Evolutionary conservation across 2,888 invertebrate species (phyloP), one percentile per base, ranked within the genome.

Genomic region (Frankliniella intonsa): DNA sequence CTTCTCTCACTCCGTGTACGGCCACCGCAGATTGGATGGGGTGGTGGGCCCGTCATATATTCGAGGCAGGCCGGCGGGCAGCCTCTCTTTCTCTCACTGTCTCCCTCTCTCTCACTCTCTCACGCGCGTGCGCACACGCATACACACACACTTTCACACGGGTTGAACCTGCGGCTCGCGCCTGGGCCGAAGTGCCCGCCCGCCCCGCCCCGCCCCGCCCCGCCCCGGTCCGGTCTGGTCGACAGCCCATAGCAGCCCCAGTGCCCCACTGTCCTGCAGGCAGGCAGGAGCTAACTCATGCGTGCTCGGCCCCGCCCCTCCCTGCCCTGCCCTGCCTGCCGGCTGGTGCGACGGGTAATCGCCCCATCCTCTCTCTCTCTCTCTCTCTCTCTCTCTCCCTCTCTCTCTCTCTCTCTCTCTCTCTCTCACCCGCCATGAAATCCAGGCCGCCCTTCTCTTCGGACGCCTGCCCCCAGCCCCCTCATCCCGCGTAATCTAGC

Each of bases 291-390:
- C 3, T 38, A 38, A 38, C 38, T 38, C 38, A 38, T 38, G 38
- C 38, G 38, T 38, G 38, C 38, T 38, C 27, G 50, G 79, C 51
- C 25, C 27, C 80, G 38, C 22, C 65, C 79, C 49, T 27, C 76
- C 81, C 8, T 12, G 69, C 50, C 69, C 49, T 1, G 50, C 81
- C 79, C 50, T 76, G 50, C 25, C 38, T 62, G 14, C 80, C 27
- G 27, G 49, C 79, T 51, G 25, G 27, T n/a, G 11, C 69, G 38
- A 81, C 82, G 80, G 62, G 80, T 83, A 80, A 83, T 82, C 83
- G 80, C 79, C 50, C 62, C 80, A 80, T 62, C 50, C 65, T 65
- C 65, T 81, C 79, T 82, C 81, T 65, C 82, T 69, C 82, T 82
- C 50, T 50, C 81, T 65, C 69, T 55, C 76, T 49, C 25, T n/a